Conservation (phyloP, 2,888 invertebrate genomes). For the Adelphocoris suturalis region DNA sequence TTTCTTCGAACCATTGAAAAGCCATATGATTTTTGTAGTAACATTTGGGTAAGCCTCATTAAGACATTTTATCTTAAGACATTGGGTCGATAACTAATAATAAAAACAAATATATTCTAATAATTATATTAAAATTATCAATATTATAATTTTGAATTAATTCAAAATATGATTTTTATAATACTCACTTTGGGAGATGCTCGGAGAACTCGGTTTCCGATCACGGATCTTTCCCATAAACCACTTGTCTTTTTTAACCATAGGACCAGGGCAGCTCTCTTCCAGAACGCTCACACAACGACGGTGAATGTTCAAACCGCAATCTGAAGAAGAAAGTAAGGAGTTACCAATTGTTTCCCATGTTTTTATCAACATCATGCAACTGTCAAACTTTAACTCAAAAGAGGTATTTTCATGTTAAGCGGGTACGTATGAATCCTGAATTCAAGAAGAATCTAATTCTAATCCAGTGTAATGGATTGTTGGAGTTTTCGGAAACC, state of each 20-base stretch:
- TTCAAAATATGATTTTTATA: neutral
- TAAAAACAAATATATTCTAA: no score
- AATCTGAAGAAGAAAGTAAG: slow-evolving; percentile 82
- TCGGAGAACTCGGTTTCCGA: slow-evolving; percentile 79
- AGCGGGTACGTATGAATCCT: no score
- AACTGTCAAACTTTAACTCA: no score
- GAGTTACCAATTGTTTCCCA: neutral
- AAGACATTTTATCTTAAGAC: no score
- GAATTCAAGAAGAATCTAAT: no score
- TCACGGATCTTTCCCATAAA: slow-evolving; percentile 85
- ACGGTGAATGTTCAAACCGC: slow-evolving; percentile 92
- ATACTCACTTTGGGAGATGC: slow-evolving; percentile 79
- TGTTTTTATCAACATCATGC: neutral
- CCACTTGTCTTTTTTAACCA: slow-evolving; percentile 83
- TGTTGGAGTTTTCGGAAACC: no score
- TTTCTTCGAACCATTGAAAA: no score
- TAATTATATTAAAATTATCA: neutral
- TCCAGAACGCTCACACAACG: slow-evolving; percentile 88
- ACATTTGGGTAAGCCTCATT: no score
- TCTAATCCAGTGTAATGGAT: no score
- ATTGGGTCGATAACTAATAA: no score
- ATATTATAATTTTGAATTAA: neutral
- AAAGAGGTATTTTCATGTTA: no score
- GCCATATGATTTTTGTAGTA: no score
- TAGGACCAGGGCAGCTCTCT: slow-evolving; percentile 89